Evolutionary conservation across 1,140 invertebrate species (phyloP).

Genomic region (Gryon sp.): DNA sequence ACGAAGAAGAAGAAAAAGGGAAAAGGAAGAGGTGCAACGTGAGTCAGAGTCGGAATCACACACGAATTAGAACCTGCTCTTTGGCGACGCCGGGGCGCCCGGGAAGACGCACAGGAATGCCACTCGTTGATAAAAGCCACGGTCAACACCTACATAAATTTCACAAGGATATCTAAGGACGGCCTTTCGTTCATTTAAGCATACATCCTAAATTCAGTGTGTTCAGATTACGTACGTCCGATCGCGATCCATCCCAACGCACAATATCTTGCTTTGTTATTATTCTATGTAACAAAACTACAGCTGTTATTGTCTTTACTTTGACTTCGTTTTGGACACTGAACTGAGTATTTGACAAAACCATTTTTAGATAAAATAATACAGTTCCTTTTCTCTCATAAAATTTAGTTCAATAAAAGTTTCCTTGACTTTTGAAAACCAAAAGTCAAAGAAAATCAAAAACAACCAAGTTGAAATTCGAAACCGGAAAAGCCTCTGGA

Average conservation of each 20-base stretch:
- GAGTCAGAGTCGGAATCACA: slow-evolving; percentile 62
- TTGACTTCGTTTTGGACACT: too few relatives aligned
- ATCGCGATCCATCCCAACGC: slow-evolving; percentile 39
- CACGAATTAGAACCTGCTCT: slow-evolving; percentile 80
- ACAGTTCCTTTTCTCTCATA: too few relatives aligned
- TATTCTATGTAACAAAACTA: too few relatives aligned
- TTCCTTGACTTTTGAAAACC: too few relatives aligned
- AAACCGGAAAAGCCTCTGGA: too few relatives aligned
- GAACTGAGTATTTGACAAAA: too few relatives aligned
- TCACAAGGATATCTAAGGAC: slow-evolving; percentile 76
- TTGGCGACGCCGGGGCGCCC: slow-evolving; percentile 77
- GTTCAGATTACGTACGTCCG: slow-evolving; percentile 58
- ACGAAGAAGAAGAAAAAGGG: not conserved
- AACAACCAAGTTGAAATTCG: too few relatives aligned
- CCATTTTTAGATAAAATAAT: too few relatives aligned
- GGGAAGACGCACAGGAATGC: slow-evolving; percentile 77
- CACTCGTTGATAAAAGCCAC: slow-evolving; percentile 79
- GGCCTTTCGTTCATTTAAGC: slow-evolving; percentile 77
- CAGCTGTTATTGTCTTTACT: too few relatives aligned
- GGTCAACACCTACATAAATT: slow-evolving; percentile 80
- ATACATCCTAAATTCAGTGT: slow-evolving; percentile 78
- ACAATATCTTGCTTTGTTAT: slow-evolving; percentile 21
- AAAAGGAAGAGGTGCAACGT: slow-evolving; percentile 33
- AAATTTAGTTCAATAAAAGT: too few relatives aligned
- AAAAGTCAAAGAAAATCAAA: too few relatives aligned